Base-by-base conservation (phyloP, 2,113 vertebrate species). In the Colossoma macropomum region DNA sequence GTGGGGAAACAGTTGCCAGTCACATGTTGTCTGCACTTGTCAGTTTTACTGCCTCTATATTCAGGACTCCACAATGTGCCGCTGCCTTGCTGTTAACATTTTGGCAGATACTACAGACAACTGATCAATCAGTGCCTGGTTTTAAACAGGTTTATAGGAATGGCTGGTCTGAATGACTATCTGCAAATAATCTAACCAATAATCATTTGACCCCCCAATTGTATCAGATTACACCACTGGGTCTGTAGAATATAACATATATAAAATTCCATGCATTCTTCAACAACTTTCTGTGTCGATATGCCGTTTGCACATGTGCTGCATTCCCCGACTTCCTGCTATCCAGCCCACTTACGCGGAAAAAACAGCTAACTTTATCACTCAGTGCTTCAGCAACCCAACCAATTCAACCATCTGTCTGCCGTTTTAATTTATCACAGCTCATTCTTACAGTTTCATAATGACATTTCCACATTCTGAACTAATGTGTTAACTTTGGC, bases 1-100 rank as follows among this genome's bases (percentile, higher is more conserved):
- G 91, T 89, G 54, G 90, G 87, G 92, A 91, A 93, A 93, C 91
- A 93, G 90, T 92, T 93, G 91, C 85, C 89, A 91, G 92, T 91
- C 91, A 87, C 87, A 84, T 91, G 89, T 85, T 90, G 89, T 91
- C 90, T 87, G 85, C 86, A 92, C 85, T 88, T 90, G 88, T 86
- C 89, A 71, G 69, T 62, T 60, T 62, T 77, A 74, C 69, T 66
- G 82, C 28, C 38, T 38, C 8, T 54, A 65, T 19, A 38, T 85
- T 75, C 32, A 50, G 23, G 69, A 25, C 41, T 73, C 79, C 41
- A n/a, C 38, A 59, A 38, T 25, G 65, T 56, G 80, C 17, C n/a
- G 21, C 9, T 27, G 59, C 9, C 30, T 32, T 21, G 34, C 54
- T 45, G 32, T 45, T 72, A 21, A 54, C 32, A 30, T 25, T 6